A percentile compares a stretch with the other conserved stretches of the same genome.
Evolutionary conservation across 1,140 invertebrate genomes (phyloP).

Genomic region (Plodia interpunctella): DNA sequence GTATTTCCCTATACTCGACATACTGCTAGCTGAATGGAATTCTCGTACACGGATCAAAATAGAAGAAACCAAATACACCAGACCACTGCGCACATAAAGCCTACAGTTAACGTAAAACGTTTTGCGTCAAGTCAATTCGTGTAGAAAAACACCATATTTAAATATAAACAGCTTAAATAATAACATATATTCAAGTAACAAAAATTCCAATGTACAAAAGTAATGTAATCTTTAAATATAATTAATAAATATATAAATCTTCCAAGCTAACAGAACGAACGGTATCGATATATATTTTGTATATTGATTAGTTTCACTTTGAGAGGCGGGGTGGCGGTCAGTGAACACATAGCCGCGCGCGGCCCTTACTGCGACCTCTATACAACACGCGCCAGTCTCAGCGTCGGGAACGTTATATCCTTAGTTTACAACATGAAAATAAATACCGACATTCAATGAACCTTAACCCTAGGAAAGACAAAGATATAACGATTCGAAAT

Average conservation of each 20-base stretch:
- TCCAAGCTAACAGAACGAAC: conserved; percentile 58
- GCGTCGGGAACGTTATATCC: too few relatives aligned
- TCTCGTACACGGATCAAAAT: conserved; percentile 56
- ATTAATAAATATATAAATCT: conserved; percentile 55
- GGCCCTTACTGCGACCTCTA: neutral
- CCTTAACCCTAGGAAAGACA: too few relatives aligned
- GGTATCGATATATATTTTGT: conserved; percentile 34
- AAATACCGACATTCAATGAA: too few relatives aligned
- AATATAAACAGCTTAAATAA: conserved; percentile 73
- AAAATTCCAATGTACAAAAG: conserved; percentile 73
- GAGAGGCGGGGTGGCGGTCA: neutral
- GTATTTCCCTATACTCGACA: conserved; percentile 60
- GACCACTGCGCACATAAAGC: conserved; percentile 63
- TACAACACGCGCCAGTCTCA: neutral
- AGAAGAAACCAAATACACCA: conserved; percentile 67
- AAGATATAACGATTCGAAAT: too few relatives aligned
- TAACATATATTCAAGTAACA: conserved; percentile 68
- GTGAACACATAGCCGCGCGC: neutral
- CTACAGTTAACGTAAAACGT: conserved; percentile 57
- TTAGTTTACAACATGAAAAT: too few relatives aligned
- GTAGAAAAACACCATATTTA: conserved; percentile 65
- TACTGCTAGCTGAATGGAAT: conserved; percentile 63
- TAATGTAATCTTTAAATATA: conserved; percentile 66
- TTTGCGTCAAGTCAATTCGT: conserved; percentile 59
- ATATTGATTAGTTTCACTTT: conserved; percentile 15